phyloP scores from a whole-genome alignment of 1,140 invertebrate genomes.

The Lepidurus packardi region DNA sequence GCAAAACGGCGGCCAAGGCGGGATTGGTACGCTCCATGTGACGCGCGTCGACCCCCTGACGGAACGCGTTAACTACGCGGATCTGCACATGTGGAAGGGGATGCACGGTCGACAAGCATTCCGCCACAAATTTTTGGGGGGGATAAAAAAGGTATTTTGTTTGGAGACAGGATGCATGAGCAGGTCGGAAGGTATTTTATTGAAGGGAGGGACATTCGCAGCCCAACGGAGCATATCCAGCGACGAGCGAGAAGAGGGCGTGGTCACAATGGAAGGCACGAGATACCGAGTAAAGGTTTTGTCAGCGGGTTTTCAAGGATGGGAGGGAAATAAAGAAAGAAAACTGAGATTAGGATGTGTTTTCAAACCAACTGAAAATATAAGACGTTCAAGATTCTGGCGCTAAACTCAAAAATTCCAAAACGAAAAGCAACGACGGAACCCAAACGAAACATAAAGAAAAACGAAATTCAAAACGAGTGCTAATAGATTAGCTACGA shows the following conservation, averaged over 20 bases:
- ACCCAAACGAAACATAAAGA: neutral
- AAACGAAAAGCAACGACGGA: neutral
- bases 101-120: conserved; percentile 1
- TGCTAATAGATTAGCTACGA: neutral
- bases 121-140: neutral
- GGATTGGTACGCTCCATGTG: conserved; percentile 84
- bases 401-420: neutral
- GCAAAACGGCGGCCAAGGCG: conserved; percentile 78
- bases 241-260: conserved; percentile 20
- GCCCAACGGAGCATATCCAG: conserved; percentile 18
- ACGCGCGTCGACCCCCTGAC: conserved; percentile 92
- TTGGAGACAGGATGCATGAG: neutral
- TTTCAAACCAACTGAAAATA: neutral
- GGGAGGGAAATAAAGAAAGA: conserved; percentile 25
- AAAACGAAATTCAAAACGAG: neutral
- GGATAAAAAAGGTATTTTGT: neutral
- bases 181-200: conserved; percentile 1
- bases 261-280: conserved; percentile 13
- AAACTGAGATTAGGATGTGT: neutral
- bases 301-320: neutral
- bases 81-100: conserved; percentile 64
- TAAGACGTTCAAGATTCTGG: neutral
- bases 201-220: neutral
- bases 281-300: conserved; percentile 9
- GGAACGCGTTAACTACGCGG: conserved; percentile 98